phyloP scores from a whole-genome alignment of 2,888 invertebrate species.

The Lasioglossum vierecki region DNA sequence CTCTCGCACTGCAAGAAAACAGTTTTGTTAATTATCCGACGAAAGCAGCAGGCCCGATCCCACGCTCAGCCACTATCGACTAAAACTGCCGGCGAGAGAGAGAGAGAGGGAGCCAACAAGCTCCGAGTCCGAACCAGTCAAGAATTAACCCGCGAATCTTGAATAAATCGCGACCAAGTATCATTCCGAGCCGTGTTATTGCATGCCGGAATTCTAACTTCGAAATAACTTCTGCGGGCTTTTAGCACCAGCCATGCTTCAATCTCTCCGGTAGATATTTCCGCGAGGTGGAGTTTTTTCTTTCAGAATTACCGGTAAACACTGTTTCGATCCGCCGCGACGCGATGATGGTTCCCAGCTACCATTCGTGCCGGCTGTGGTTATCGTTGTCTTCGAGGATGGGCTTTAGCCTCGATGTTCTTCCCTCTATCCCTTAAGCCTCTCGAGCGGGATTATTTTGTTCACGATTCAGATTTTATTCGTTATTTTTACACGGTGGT shows the following conservation, averaged over 20 bases:
- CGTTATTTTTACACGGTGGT: too few relatives aligned
- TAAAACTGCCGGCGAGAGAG: conserved; percentile 27
- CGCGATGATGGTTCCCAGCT: neutral
- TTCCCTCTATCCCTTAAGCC: too few relatives aligned
- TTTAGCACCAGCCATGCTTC: too few relatives aligned
- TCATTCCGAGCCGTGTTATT: neutral
- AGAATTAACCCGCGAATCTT: conserved; percentile 53
- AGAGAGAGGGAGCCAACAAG: neutral
- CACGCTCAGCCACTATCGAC: conserved; percentile 71
- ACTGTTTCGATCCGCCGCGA: neutral
- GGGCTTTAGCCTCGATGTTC: too few relatives aligned
- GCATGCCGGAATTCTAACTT: neutral
- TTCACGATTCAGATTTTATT: too few relatives aligned
- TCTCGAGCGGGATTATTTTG: too few relatives aligned
- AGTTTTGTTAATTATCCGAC: conserved; percentile 81
- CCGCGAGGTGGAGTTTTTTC: neutral
- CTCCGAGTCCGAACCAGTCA: neutral
- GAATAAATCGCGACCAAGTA: conserved; percentile 14
- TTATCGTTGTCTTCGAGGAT: neutral
- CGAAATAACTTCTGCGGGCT: neutral
- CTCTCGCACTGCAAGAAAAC: conserved; percentile 70
- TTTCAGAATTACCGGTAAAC: neutral
- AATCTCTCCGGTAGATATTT: neutral
- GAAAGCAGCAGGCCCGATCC: conserved; percentile 77
- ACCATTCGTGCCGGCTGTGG: neutral